A percentile compares a stretch with the other conserved stretches of the same genome.
phyloP scores from a whole-genome alignment of 1,140 invertebrate genomes.

The Bombus waltoni region DNA sequence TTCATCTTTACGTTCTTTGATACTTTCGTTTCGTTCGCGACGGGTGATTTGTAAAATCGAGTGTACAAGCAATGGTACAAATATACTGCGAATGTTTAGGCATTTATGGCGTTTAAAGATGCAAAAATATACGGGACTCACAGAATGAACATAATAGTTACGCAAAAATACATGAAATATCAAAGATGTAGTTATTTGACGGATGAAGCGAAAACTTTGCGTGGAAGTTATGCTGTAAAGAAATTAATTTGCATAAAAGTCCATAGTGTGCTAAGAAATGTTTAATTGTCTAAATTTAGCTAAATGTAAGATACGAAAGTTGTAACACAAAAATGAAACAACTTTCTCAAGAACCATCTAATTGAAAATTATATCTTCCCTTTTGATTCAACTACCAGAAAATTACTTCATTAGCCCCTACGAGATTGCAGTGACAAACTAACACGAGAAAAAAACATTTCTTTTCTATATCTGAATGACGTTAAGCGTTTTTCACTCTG shows the following conservation, averaged over 20 bases:
- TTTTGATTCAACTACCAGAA: background rate
- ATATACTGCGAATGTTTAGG: background rate
- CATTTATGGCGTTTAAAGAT: no score
- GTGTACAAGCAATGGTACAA: background rate
- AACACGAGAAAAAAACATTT: background rate
- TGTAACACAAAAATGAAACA: background rate
- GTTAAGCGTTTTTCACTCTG: constrained; percentile 1
- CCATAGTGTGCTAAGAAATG: background rate
- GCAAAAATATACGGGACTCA: no score
- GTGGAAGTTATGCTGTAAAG: no score
- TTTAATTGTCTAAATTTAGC: background rate
- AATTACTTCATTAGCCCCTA: background rate
- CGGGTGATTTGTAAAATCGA: background rate
- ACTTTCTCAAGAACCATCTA: background rate
- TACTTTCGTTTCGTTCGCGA: no score
- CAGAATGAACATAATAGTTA: no score
- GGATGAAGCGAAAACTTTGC: no score
- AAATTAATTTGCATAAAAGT: background rate
- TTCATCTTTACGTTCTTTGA: background rate
- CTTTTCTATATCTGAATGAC: background rate
- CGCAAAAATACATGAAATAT: no score
- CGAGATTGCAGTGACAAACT: background rate
- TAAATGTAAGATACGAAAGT: background rate
- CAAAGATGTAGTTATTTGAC: no score
- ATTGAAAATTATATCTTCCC: background rate